Conservation (phyloP, 2,113 vertebrate genomes). For the Sander vitreus region DNA sequence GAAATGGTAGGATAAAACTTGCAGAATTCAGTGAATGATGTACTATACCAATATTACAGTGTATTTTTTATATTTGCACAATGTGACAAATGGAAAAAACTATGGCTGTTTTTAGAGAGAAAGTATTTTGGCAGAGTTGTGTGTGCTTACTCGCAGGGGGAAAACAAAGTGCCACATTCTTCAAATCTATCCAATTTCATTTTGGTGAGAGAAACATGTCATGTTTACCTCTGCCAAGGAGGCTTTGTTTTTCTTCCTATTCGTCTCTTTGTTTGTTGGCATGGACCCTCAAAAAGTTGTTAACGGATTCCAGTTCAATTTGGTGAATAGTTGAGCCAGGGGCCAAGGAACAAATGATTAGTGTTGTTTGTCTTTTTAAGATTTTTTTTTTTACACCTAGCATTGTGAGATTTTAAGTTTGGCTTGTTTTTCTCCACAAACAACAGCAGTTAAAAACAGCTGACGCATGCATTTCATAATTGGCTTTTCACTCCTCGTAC, state of each 20-base stretch:
- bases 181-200: constrained; percentile 22
- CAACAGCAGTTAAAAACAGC: neutral
- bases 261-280: constrained; percentile 13
- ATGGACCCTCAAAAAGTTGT: constrained; percentile 8
- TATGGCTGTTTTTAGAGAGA: neutral
- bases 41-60: no score
- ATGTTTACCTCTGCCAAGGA: neutral
- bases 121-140: neutral
- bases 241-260: constrained; percentile 4
- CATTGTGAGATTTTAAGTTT: neutral
- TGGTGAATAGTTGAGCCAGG: neutral
- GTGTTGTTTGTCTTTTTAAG: neutral
- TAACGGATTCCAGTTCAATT: constrained; percentile 28
- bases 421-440: neutral
- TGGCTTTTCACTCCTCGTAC: neutral
- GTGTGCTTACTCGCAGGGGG: neutral
- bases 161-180: neutral
- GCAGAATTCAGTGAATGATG: no score
- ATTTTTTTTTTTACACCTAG: neutral
- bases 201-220: neutral
- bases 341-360: constrained; percentile 10
- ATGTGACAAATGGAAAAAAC: no score
- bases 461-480: neutral
- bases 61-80: no score
- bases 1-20: no score